These are phyloP conservation scores for Oriolus oriolus DNA, from an alignment of 2,113 vertebrate genomes.

Conservation along the genomic window DNA sequence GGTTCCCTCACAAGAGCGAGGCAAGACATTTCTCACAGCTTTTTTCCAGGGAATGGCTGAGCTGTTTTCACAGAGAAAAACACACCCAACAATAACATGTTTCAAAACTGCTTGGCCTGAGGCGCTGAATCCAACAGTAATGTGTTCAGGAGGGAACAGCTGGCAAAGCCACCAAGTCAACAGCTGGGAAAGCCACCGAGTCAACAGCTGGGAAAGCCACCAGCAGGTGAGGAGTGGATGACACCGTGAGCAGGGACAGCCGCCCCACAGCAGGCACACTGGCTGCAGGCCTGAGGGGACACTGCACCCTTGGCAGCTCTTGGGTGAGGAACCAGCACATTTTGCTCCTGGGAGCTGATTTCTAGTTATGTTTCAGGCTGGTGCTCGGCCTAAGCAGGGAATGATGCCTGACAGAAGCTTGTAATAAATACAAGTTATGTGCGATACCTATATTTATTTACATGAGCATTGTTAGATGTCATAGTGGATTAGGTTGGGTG, in stretches of 20 bases:
- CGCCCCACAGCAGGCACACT: fast-evolving
- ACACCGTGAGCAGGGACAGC: fast-evolving
- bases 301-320: background rate
- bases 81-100: fast-evolving
- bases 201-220: background rate
- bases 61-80: background rate
- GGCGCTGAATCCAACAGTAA: background rate
- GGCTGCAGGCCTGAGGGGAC: fast-evolving
- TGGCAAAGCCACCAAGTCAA: background rate
- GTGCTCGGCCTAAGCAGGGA: background rate
- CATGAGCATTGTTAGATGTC: fast-evolving
- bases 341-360: background rate
- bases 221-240: background rate
- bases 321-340: background rate
- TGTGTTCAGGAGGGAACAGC: background rate
- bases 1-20: background rate
- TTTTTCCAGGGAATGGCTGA: fast-evolving
- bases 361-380: background rate
- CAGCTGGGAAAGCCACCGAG: background rate
- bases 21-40: background rate
- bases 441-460: background rate
- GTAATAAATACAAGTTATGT: background rate
- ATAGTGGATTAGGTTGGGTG: background rate
- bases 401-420: background rate
- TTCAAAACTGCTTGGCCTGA: background rate